Evolutionary conservation across 2,888 invertebrate species (phyloP).

Genomic region (Hirtodrosophila confusa): DNA sequence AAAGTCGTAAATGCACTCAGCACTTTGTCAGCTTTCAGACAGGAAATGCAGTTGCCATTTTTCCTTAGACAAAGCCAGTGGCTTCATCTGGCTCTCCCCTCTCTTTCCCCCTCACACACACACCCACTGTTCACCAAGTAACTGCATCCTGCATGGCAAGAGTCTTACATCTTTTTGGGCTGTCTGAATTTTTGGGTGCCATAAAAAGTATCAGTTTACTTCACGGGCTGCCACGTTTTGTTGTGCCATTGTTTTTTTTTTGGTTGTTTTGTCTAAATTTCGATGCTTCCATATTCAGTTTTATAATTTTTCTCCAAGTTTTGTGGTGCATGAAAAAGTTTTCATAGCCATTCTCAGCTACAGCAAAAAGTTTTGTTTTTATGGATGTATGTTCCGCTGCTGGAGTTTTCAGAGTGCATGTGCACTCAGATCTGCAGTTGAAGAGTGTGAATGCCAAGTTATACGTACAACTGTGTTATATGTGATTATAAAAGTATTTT

Average conservation of each 20-base stretch:
- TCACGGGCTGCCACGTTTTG: conserved; percentile 28
- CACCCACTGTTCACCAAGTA: background rate
- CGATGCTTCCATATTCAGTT: conserved; percentile 70
- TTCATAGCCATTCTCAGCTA: conserved; percentile 58
- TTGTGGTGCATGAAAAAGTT: conserved; percentile 58
- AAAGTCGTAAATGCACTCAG: conserved; percentile 76
- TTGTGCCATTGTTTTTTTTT: conserved; percentile 17
- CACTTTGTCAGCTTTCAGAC: conserved; percentile 78
- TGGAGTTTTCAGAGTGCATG: conserved; percentile 31
- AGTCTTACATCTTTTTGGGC: conserved; percentile 37
- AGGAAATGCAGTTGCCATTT: conserved; percentile 71
- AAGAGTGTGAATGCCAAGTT: conserved; percentile 13
- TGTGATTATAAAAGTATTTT: conserved; percentile 23
- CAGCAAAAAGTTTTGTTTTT: conserved; percentile 42
- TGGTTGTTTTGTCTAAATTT: conserved; percentile 60
- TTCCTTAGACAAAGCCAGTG: conserved; percentile 35
- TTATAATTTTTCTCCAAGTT: conserved; percentile 69
- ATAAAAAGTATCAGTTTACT: conserved; percentile 72
- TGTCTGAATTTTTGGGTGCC: conserved; percentile 42
- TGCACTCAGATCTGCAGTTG: conserved; percentile 27
- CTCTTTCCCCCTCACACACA: background rate
- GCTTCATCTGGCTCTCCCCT: conserved; percentile 1
- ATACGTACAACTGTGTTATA: conserved; percentile 13
- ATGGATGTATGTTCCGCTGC: conserved; percentile 5
- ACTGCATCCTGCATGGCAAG: conserved; percentile 1